Base-by-base conservation (phyloP, 23 tunicate genomes). In the Halocynthia aurantium region DNA sequence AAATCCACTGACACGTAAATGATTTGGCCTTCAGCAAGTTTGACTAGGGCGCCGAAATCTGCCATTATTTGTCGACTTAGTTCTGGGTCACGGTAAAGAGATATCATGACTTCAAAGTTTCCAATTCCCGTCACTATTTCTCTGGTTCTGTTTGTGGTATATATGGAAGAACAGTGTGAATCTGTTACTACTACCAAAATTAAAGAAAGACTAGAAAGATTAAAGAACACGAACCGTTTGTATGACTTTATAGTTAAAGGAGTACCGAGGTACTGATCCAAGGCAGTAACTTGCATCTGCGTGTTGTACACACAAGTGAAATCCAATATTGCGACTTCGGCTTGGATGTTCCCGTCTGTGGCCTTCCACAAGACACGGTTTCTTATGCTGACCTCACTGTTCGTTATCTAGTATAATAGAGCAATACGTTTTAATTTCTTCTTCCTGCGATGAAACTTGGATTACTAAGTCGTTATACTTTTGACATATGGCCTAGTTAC, bases 21-120 rank as follows among this genome's bases (percentile, higher is more conserved):
- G 55, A 88, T 58, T 68, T 88, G 88, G 15, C 95, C 95, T 61
- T 88, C 95, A 20, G 95, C 88, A 19, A 88, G 52, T 50, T 74
- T 62, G 17, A 64, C 15, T 21, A 73, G 52, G 56, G 67, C 54
- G 8, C 85, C 78, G 20, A 53, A 21, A 53, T 40, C 62, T 8
- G 77, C 58, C 13, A 57, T 57, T 6, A 81, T 53, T 10, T 76
- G 72, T 13, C 19, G 73, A 17, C 70, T 64, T 66, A 53, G 77
- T 18, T 67, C 40, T 57, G 75, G 57, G 76, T 87, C 93, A 7
- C 93, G 93, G 68, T 61, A 87, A 9, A 87, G 81, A 31, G 80
- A 62, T 52, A 87, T 87, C 55, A 70, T 83, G 52, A 82, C 93
- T 7, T 82, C 80, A 68, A 87, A 87, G 22, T 51, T 65, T 13